Evolutionary conservation across 2,113 vertebrate species (phyloP).

Genomic region (Hippocampus zosterae): DNA sequence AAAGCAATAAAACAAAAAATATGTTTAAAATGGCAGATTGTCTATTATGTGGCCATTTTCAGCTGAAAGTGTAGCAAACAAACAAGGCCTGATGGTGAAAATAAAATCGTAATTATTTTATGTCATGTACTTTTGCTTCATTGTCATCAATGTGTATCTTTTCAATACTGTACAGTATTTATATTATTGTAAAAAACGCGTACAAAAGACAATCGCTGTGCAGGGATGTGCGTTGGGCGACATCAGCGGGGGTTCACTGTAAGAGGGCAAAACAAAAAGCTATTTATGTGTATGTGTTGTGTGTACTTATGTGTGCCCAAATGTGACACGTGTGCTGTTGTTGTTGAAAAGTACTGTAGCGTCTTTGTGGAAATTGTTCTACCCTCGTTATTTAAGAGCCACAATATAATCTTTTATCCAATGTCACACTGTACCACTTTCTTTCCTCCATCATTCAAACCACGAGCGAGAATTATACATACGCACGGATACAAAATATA

Average conservation of each 20-base stretch:
- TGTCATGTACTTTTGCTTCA: too few species aligned
- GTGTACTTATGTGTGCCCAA: constrained; percentile 64
- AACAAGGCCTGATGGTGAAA: too few species aligned
- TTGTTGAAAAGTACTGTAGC: constrained; percentile 68
- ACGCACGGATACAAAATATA: neutral
- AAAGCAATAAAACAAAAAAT: too few species aligned
- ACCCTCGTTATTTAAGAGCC: constrained; percentile 67
- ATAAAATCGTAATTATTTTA: too few species aligned
- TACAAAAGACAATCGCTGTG: neutral
- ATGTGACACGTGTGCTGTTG: constrained; percentile 61
- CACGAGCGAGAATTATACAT: neutral
- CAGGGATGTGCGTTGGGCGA: neutral
- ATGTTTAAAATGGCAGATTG: too few species aligned
- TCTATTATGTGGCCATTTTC: too few species aligned
- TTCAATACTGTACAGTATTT: too few species aligned
- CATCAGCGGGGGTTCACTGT: constrained; percentile 14
- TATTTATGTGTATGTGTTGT: constrained; percentile 74
- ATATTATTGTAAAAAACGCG: too few species aligned
- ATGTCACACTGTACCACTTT: constrained; percentile 29
- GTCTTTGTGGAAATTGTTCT: constrained; percentile 39
- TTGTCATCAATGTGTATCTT: too few species aligned
- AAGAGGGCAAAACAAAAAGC: constrained; percentile 66
- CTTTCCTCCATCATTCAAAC: constrained; percentile 2
- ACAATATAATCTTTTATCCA: constrained; percentile 64
- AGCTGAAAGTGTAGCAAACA: too few species aligned